phyloP scores from a whole-genome alignment of 2,888 invertebrate species.

The Nephrotoma flavescens region DNA sequence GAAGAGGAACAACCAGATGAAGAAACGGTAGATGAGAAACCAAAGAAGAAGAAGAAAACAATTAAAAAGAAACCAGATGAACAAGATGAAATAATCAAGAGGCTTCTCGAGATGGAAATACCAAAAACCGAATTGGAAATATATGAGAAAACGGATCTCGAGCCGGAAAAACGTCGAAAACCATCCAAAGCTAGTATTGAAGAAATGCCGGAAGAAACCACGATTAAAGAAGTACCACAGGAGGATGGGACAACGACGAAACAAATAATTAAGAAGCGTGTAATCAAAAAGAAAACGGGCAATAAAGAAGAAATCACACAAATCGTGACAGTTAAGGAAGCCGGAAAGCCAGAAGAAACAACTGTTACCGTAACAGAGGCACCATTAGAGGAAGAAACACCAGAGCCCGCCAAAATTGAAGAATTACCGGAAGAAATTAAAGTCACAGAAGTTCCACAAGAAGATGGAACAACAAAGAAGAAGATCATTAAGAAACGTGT shows the following conservation, averaged over 20 bases:
- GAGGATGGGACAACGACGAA: conserved; percentile 19
- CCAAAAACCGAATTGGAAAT: conserved; percentile 21
- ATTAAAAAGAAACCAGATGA: conserved; percentile 18
- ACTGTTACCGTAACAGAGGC: conserved; percentile 17
- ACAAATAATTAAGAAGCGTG: conserved; percentile 23
- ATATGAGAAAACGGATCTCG: conserved; percentile 23
- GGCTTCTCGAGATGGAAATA: conserved; percentile 20
- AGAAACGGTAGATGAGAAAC: conserved; percentile 17
- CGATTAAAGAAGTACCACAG: conserved; percentile 19
- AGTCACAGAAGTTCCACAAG: conserved; percentile 29
- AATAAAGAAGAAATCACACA: conserved; percentile 27
- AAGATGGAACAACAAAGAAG: conserved; percentile 20
- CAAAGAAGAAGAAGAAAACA: conserved; percentile 19
- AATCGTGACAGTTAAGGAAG: conserved; percentile 27
- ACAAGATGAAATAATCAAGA: conserved; percentile 9
- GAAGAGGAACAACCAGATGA: conserved; percentile 19
- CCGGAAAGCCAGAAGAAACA: conserved; percentile 26
- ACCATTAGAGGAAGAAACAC: conserved; percentile 10
- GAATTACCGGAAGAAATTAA: conserved; percentile 20
- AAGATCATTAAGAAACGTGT: conserved; percentile 20
- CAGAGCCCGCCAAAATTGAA: conserved; percentile 14
- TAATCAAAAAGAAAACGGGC: conserved; percentile 25
- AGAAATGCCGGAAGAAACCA: conserved; percentile 16
- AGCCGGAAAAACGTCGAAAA: conserved; percentile 26
- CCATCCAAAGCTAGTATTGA: conserved; percentile 1